phyloP scores from a whole-genome alignment of 2,113 vertebrate species.

The Python bivittatus region DNA sequence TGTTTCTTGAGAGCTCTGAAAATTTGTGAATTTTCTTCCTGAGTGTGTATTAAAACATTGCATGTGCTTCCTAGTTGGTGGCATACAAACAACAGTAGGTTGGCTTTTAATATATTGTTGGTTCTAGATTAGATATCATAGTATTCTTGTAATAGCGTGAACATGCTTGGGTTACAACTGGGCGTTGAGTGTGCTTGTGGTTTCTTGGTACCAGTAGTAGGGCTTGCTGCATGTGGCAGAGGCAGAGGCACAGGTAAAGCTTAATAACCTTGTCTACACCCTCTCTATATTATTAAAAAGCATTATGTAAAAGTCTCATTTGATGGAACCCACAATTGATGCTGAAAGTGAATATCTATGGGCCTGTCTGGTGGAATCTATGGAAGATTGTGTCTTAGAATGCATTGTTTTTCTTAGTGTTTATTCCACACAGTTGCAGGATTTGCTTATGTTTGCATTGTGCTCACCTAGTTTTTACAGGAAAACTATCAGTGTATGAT shows the following conservation, averaged over 20 bases:
- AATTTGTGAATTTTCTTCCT: not conserved
- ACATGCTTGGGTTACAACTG: not conserved
- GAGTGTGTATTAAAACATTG: not conserved
- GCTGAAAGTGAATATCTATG: not conserved
- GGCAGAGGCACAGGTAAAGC: not conserved
- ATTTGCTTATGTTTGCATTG: not conserved
- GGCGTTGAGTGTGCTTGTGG: not conserved
- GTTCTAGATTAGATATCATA: not conserved
- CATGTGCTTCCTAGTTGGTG: not conserved
- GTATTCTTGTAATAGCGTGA: not conserved
- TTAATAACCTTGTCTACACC: not conserved
- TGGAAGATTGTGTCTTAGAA: not conserved
- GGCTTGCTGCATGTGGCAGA: not conserved
- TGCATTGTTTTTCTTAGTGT: not conserved
- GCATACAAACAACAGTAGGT: not conserved
- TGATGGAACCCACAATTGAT: not conserved
- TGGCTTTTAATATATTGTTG: not conserved
- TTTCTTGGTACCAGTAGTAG: not conserved
- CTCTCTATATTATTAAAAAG: not conserved
- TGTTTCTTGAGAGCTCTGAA: not conserved
- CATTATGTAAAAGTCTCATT: not conserved
- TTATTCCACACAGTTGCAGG: not conserved
- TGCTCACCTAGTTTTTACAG: not conserved
- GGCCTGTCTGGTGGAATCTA: not conserved
- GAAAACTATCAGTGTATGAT: not conserved